Evolutionary conservation across 1,140 invertebrate genomes (phyloP).

Genomic region (Notospermus geniculatus): DNA sequence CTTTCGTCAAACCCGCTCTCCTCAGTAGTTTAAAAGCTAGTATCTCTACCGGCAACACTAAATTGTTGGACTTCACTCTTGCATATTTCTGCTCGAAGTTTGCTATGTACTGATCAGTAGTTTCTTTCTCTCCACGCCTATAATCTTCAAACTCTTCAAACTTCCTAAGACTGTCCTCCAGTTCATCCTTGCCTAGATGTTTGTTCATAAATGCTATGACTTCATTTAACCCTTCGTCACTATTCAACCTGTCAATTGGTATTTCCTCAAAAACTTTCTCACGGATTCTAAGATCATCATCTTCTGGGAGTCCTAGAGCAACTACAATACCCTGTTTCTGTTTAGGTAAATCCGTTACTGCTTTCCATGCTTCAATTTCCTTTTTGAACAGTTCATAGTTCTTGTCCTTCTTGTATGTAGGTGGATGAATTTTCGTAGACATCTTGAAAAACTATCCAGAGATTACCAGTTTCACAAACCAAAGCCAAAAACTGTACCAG

Average conservation of each 20-base stretch:
- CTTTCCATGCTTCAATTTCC: too few relatives aligned
- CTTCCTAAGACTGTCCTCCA: constrained; percentile 17
- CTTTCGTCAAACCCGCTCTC: constrained; percentile 27
- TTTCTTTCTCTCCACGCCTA: constrained; percentile 14
- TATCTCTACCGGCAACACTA: constrained; percentile 23
- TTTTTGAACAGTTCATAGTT: too few relatives aligned
- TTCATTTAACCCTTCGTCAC: constrained; percentile 18
- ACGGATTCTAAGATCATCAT: constrained; percentile 19
- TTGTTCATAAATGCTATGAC: constrained; percentile 22
- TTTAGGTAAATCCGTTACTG: too few relatives aligned
- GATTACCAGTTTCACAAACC: too few relatives aligned
- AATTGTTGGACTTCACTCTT: constrained; percentile 26
- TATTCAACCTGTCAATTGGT: constrained; percentile 17
- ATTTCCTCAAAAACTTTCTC: constrained; percentile 27
- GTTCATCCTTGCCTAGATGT: constrained; percentile 27
- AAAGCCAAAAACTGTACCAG: too few relatives aligned
- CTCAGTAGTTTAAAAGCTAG: constrained; percentile 30
- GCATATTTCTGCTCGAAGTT: constrained; percentile 25
- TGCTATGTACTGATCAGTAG: constrained; percentile 12
- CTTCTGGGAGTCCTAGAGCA: constrained; percentile 21
- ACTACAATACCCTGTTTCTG: constrained; percentile 23
- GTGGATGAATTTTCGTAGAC: too few relatives aligned
- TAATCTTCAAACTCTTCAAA: constrained; percentile 27
- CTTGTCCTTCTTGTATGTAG: too few relatives aligned
- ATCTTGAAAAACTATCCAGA: too few relatives aligned